These are phyloP conservation scores for Empis livida DNA, from an alignment of 2,888 invertebrate genomes.

Conservation along the genomic window DNA sequence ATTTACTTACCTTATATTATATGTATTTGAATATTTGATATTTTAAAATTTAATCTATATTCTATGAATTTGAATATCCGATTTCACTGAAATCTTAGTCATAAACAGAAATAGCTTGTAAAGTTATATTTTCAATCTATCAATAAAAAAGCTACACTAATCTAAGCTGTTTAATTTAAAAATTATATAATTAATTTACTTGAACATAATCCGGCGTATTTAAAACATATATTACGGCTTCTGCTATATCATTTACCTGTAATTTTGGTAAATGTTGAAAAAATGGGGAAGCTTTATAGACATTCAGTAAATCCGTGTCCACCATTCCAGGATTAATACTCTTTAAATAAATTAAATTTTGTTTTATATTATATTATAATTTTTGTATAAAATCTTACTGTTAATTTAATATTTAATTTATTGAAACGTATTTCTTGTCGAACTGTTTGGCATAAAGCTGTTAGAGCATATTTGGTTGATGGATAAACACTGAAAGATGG, in stretches of 20 bases:
- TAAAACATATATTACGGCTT: slow-evolving; percentile 46
- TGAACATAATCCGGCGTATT: slow-evolving; percentile 47
- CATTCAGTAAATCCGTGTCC: slow-evolving; percentile 39
- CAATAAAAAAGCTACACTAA: too few relatives aligned
- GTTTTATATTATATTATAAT: too few relatives aligned
- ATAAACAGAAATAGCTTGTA: slow-evolving; percentile 22
- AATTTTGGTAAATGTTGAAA: slow-evolving; percentile 36
- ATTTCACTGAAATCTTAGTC: too few relatives aligned
- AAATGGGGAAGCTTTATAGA: slow-evolving; percentile 25
- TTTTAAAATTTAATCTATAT: too few relatives aligned
- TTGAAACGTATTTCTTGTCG: slow-evolving; percentile 41
- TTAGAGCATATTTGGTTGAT: slow-evolving; percentile 45
- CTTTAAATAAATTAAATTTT: slow-evolving; percentile 25
- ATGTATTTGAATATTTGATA: too few relatives aligned
- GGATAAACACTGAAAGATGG: slow-evolving; percentile 42
- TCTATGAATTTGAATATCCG: too few relatives aligned
- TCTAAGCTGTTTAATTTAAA: slow-evolving; percentile 1
- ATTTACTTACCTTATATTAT: too few relatives aligned
- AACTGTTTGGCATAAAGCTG: slow-evolving; percentile 43
- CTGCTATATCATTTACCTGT: slow-evolving; percentile 45
- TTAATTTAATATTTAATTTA: slow-evolving; percentile 36
- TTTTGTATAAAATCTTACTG: too few relatives aligned
- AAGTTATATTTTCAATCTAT: slow-evolving; percentile 29
- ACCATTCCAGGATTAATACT: slow-evolving; percentile 51
- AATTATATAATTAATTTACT: slow-evolving; percentile 25